Base-by-base conservation (phyloP, 2,888 invertebrate genomes). In the Atrina japonica region DNA sequence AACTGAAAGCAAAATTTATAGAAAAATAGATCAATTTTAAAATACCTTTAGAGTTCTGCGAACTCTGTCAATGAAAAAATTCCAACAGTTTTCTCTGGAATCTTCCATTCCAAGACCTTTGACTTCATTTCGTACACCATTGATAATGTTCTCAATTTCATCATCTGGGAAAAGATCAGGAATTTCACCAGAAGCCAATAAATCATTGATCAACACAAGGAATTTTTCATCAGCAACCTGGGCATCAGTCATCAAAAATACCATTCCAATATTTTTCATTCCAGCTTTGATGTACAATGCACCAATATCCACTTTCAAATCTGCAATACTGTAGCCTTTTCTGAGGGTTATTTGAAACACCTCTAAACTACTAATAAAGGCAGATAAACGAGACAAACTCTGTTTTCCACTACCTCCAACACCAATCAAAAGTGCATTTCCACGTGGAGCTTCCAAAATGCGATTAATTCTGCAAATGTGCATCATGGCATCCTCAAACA, bases 361-460 rank as follows among this genome's bases (percentile, higher is more conserved):
- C 92, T 98, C 98, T 82, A 98, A 93, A 80, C 96, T 95, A 40
- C 97, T 96, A 90, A 98, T 97, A 89, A 96, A 98, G 0, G 98
- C 96, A 6, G 98, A 97, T 59, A 98, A 92, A 70, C 98, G 93
- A 0, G 98, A 95, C 75, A 98, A 92, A 55, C 96, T 97, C 91
- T 98, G 98, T 90, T 98, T 98, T 7, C 98, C 98, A 83, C 96
- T 97, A 53, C 98, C 98, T 66, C 98, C 98, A 2, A 98, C 98
- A 50, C 98, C 98, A 9, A 98, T 97, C 64, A 98, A 92, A 53
- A 98, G 92, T 23, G 97, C 97, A 91, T 97, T 98, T 49, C 98
- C 98, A 88, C 98, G 93, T 0, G 98, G 98, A 30, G 96, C 96
- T 91, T 98, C 98, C 75, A 98, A 92, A 83, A 98, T 98, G 69